These are phyloP conservation scores for Stercorarius parasiticus DNA, from an alignment of 2,113 vertebrate genomes.

Conservation along the genomic window DNA sequence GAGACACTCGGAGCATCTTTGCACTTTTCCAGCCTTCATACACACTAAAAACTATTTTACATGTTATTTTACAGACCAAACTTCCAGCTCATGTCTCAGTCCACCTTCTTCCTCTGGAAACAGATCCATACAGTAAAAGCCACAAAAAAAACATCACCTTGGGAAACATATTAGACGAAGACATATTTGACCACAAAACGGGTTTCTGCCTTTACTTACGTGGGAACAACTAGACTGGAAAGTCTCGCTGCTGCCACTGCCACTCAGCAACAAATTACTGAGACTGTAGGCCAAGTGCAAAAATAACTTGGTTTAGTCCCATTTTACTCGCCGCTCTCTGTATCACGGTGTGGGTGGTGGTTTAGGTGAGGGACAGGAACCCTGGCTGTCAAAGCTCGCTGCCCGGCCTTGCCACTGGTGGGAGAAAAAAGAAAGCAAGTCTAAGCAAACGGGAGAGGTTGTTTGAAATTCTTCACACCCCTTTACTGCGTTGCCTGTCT, in stretches of 20 bases:
- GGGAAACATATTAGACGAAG: conserved; percentile 72
- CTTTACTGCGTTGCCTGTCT: not conserved
- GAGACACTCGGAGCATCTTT: not conserved
- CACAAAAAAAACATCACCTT: conserved; percentile 66
- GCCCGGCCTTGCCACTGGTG: conserved; percentile 93
- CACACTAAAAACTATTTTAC: conserved; percentile 40
- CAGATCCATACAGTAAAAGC: conserved; percentile 59
- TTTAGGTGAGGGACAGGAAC: conserved; percentile 92
- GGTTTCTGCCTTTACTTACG: conserved; percentile 61
- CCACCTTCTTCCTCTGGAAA: conserved; percentile 9
- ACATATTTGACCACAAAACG: conserved; percentile 63
- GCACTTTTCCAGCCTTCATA: not conserved
- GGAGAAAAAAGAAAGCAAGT: not conserved
- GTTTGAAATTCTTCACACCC: not conserved
- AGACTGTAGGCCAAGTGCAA: conserved; percentile 51
- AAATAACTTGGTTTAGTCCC: conserved; percentile 45
- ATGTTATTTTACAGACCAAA: conserved; percentile 16
- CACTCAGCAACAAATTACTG: not conserved
- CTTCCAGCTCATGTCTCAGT: not conserved
- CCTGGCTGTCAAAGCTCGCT: conserved; percentile 96
- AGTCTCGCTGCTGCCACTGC: not conserved
- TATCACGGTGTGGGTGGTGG: conserved; percentile 89
- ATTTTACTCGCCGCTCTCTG: not conserved
- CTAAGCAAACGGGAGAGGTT: not conserved
- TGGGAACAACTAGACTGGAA: conserved; percentile 22